A percentile compares a stretch with the other conserved stretches of the same genome.
phyloP scores from a whole-genome alignment of 2,888 invertebrate species.

The Kuschelorhynchus macadamiae region DNA sequence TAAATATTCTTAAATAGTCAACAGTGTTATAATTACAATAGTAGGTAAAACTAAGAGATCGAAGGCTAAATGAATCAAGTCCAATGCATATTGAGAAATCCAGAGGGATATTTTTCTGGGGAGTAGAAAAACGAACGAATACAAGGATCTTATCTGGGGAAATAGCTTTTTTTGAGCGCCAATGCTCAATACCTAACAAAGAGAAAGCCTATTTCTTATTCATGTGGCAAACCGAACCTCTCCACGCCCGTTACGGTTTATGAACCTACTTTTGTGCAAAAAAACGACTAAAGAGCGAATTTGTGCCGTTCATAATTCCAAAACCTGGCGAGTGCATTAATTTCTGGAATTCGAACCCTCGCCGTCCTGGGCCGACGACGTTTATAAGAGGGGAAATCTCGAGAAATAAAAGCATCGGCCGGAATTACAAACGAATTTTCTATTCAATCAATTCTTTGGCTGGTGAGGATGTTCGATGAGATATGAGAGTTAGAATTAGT shows the following conservation, averaged over 20 bases:
- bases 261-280: slow-evolving; percentile 22
- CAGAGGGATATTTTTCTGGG: too few species aligned
- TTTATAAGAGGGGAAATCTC: slow-evolving; percentile 33
- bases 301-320: slow-evolving; percentile 17
- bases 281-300: slow-evolving; percentile 8
- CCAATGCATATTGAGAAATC: too few species aligned
- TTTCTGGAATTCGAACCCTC: slow-evolving; percentile 25
- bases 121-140: too few species aligned
- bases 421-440: slow-evolving; percentile 46
- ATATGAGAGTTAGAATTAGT: too few species aligned
- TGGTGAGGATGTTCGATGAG: not conserved
- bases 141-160: too few species aligned
- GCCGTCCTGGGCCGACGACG: slow-evolving; percentile 5
- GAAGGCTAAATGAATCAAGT: too few species aligned
- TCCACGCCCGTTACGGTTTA: slow-evolving; percentile 1
- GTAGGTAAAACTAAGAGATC: too few species aligned
- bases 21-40: too few species aligned
- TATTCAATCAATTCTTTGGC: slow-evolving; percentile 38
- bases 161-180: not conserved
- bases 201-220: not conserved
- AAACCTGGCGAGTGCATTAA: slow-evolving; percentile 27
- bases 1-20: too few species aligned
- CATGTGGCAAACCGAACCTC: not conserved
- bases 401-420: slow-evolving; percentile 34
- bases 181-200: too few species aligned